Evolutionary conservation across 2,888 invertebrate genomes (phyloP).

Genomic region (Pantelozetes paolii): DNA sequence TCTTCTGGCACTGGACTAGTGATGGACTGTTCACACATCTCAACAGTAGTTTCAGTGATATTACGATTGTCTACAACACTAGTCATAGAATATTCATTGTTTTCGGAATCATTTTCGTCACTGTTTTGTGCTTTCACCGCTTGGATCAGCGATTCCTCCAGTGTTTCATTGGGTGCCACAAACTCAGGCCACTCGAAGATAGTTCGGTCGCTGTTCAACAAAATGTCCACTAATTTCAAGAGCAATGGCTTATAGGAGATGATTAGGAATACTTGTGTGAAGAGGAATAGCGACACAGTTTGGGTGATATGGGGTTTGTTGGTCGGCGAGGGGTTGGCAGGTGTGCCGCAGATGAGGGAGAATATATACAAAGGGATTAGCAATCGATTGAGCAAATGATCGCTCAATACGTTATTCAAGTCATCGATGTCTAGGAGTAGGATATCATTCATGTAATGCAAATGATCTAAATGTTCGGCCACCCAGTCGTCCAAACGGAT

Average conservation of each 20-base stretch:
- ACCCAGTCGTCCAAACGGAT: constrained; percentile 81
- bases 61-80: constrained; percentile 4
- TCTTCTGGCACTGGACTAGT: neutral
- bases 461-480: constrained; percentile 92
- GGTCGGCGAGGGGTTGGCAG: constrained; percentile 27
- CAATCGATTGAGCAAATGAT: constrained; percentile 86
- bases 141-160: constrained; percentile 66
- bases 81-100: constrained; percentile 50
- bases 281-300: constrained; percentile 80
- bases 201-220: constrained; percentile 70
- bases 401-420: constrained; percentile 86
- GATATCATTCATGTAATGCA: constrained; percentile 96
- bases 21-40: neutral
- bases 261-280: constrained; percentile 70
- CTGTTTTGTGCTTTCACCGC: constrained; percentile 52
- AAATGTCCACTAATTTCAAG: constrained; percentile 80
- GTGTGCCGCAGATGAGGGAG: constrained; percentile 33
- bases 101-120: constrained; percentile 39
- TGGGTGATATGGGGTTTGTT: constrained; percentile 69
- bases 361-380: constrained; percentile 67
- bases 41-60: neutral
- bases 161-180: constrained; percentile 66
- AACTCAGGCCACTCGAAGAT: constrained; percentile 52
- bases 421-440: constrained; percentile 84
- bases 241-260: constrained; percentile 86